These are phyloP conservation scores for Calephelis perditalis DNA, from an alignment of 2,888 invertebrate species.

Conservation along the genomic window DNA sequence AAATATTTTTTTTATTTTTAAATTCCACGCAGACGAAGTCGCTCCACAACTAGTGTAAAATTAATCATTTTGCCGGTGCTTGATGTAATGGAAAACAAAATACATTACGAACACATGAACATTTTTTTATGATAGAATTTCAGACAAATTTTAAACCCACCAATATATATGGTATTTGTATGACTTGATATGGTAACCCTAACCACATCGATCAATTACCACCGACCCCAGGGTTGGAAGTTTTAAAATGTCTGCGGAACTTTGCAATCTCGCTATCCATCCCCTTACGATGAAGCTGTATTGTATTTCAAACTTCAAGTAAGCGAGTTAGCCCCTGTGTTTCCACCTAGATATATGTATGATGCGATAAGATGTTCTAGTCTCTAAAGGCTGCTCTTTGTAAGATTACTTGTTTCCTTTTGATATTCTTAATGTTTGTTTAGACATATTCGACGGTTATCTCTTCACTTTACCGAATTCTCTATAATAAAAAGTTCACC, in stretches of 20 bases:
- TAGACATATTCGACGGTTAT: too few species aligned
- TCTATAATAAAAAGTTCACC: too few species aligned
- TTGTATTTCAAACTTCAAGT: conserved; percentile 7
- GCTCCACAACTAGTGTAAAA: too few species aligned
- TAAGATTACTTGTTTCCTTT: not conserved
- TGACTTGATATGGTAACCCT: not conserved
- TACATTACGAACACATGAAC: too few species aligned
- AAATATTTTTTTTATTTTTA: too few species aligned
- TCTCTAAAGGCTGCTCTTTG: not conserved
- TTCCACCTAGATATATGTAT: not conserved
- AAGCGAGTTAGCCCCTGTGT: not conserved
- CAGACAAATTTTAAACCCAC: too few species aligned
- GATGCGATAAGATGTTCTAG: not conserved
- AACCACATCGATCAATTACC: conserved; percentile 5
- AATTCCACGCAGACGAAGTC: too few species aligned
- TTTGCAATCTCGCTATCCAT: not conserved
- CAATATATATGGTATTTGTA: too few species aligned
- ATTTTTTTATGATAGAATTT: too few species aligned
- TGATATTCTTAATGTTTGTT: not conserved
- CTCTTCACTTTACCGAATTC: too few species aligned
- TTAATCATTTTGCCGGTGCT: too few species aligned
- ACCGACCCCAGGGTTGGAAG: conserved; percentile 3
- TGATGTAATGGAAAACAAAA: too few species aligned
- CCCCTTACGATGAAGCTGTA: not conserved
- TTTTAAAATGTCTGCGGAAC: conserved; percentile 14